These are phyloP conservation scores for Poeciliopsis occidentalis DNA, from an alignment of 2,113 vertebrate genomes.

Conservation along the genomic window DNA sequence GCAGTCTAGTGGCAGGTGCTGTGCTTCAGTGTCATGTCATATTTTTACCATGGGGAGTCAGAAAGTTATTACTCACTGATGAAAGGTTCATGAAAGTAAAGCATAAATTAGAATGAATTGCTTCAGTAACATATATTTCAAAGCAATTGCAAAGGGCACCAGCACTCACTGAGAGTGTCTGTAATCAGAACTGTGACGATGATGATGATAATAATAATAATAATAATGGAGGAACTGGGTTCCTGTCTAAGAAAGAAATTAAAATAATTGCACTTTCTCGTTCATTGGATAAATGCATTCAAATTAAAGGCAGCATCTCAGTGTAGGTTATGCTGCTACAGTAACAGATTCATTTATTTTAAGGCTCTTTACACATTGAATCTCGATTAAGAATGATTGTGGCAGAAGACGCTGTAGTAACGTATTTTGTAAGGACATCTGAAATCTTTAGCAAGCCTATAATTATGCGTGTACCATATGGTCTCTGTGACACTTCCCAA, in stretches of 20 bases:
- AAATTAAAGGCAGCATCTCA: not conserved
- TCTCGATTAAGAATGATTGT: not conserved
- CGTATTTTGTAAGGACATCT: not conserved
- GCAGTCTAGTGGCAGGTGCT: not conserved
- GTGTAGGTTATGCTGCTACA: not conserved
- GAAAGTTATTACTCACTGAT: not conserved
- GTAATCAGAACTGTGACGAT: no score
- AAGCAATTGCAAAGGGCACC: no score
- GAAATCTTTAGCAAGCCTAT: slow-evolving; percentile 7
- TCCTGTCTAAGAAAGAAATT: no score
- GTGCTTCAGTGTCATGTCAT: not conserved
- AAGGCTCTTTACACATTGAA: not conserved
- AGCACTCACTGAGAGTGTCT: no score
- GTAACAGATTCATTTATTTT: not conserved
- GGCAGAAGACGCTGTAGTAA: not conserved
- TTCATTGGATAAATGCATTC: not conserved
- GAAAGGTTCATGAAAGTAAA: not conserved
- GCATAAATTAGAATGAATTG: not conserved
- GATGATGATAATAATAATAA: no score
- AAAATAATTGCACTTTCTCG: no score
- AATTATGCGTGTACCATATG: slow-evolving; percentile 3
- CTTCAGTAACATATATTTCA: no score
- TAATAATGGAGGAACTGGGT: no score
- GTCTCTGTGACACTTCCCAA: slow-evolving; percentile 6
- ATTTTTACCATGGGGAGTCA: not conserved